Evolutionary conservation across 2,113 vertebrate species (phyloP).

Genomic region (Chloropsis hardwickii): DNA sequence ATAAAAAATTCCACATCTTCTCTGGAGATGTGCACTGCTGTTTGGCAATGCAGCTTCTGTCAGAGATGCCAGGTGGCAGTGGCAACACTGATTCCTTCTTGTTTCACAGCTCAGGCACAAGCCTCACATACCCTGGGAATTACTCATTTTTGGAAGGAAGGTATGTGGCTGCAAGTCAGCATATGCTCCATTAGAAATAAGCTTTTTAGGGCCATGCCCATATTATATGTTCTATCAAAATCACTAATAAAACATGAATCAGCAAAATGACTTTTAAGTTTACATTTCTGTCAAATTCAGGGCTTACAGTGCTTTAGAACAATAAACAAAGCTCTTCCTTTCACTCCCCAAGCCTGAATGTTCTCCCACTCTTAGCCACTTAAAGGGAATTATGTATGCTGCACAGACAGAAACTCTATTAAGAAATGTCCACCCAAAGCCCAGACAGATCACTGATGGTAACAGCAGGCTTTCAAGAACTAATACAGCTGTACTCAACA

Average conservation of each 20-base stretch:
- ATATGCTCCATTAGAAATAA: conserved; percentile 5
- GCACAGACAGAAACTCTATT: not conserved
- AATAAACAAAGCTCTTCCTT: conserved; percentile 45
- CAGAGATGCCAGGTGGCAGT: not conserved
- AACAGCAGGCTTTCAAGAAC: not conserved
- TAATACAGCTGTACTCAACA: not conserved
- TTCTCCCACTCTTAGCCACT: not conserved
- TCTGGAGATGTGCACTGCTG: not conserved
- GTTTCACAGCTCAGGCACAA: not conserved
- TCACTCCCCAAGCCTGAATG: not conserved
- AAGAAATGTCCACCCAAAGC: conserved; percentile 1
- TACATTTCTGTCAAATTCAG: conserved; percentile 4
- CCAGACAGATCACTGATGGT: not conserved
- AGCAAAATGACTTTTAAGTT: not conserved
- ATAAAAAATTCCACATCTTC: not conserved
- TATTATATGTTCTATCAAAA: not conserved
- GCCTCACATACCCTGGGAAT: not conserved
- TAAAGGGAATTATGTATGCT: conserved; percentile 5
- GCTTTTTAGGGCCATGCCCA: not conserved
- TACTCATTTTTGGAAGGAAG: conserved; percentile 24
- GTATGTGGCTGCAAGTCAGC: not conserved
- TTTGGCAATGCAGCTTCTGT: not conserved
- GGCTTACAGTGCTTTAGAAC: not conserved
- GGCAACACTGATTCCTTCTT: not conserved
- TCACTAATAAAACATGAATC: conserved; percentile 30